Evolutionary conservation across 1,140 invertebrate species (phyloP).

Genomic region (Aricia agestis): DNA sequence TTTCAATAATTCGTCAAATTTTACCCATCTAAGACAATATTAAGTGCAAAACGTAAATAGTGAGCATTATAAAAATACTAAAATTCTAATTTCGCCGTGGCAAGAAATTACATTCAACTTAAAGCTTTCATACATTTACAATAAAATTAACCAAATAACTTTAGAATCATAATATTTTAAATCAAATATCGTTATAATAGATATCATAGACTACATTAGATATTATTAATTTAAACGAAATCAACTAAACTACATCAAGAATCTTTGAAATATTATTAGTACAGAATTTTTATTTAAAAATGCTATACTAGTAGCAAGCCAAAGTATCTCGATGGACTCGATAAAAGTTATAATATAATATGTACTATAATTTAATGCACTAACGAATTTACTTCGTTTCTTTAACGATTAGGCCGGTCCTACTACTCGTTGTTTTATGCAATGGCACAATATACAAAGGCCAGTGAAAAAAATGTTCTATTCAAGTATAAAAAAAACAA

Average conservation of each 20-base stretch:
- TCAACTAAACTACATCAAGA: too few species aligned
- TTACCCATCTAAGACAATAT: neutral
- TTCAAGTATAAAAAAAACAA: slow-evolving; percentile 16
- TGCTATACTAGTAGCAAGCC: neutral
- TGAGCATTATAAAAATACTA: slow-evolving; percentile 8
- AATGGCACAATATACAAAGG: slow-evolving; percentile 19
- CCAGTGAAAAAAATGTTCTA: neutral
- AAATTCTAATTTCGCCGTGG: slow-evolving; percentile 13
- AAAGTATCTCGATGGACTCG: neutral
- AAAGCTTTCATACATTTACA: slow-evolving; percentile 25
- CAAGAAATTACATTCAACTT: slow-evolving; percentile 23
- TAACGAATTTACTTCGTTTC: slow-evolving; percentile 29
- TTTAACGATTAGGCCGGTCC: slow-evolving; percentile 62
- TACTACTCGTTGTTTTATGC: slow-evolving; percentile 55
- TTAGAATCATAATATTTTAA: slow-evolving; percentile 20
- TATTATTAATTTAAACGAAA: too few species aligned
- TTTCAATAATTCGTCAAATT: neutral
- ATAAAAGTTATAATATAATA: neutral
- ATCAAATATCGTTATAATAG: neutral
- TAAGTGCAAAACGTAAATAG: slow-evolving; percentile 8
- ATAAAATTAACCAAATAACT: slow-evolving; percentile 23
- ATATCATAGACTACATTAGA: too few species aligned
- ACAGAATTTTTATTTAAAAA: too few species aligned
- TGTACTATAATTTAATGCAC: neutral
- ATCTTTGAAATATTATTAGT: too few species aligned